phyloP scores from a whole-genome alignment of 2,888 invertebrate species.

The Steinernema carpocapsae region DNA sequence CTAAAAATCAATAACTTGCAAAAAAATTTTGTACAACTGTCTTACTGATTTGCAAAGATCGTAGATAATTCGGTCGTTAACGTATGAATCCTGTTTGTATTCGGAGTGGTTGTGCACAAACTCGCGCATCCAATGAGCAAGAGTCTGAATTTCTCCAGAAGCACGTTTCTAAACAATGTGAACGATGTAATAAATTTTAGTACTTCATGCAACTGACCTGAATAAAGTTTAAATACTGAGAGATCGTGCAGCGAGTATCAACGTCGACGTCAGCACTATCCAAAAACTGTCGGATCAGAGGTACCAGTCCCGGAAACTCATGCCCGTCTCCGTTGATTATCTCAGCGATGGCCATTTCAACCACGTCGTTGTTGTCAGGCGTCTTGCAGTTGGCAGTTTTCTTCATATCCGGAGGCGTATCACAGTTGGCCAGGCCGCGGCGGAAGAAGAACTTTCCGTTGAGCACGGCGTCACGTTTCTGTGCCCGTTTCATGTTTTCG shows the following conservation, averaged over 20 bases:
- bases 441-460: conserved; percentile 91
- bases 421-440: conserved; percentile 71
- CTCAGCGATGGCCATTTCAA: conserved; percentile 88
- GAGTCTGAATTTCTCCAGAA: conserved; percentile 86
- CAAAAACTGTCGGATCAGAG: conserved; percentile 90
- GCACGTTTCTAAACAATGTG: conserved; percentile 75
- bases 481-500: conserved; percentile 95
- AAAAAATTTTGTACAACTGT: conserved; percentile 15
- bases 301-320: conserved; percentile 90
- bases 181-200: neutral
- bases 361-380: conserved; percentile 68
- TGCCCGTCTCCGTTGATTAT: conserved; percentile 93
- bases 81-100: conserved; percentile 81
- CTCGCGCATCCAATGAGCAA: conserved; percentile 90
- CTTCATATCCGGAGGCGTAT: conserved; percentile 62
- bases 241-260: conserved; percentile 89
- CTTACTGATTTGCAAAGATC: conserved; percentile 76
- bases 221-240: conserved; percentile 83
- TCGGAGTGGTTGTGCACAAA: conserved; percentile 83
- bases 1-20: conserved; percentile 47
- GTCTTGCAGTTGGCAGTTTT: conserved; percentile 46
- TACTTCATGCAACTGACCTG: neutral
- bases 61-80: conserved; percentile 86
- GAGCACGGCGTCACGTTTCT: conserved; percentile 84
- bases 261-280: conserved; percentile 95